Evolutionary conservation across 2,888 invertebrate species (phyloP), one percentile per base, ranked within the genome.

Genomic region (Synanthedon myopaeformis): DNA sequence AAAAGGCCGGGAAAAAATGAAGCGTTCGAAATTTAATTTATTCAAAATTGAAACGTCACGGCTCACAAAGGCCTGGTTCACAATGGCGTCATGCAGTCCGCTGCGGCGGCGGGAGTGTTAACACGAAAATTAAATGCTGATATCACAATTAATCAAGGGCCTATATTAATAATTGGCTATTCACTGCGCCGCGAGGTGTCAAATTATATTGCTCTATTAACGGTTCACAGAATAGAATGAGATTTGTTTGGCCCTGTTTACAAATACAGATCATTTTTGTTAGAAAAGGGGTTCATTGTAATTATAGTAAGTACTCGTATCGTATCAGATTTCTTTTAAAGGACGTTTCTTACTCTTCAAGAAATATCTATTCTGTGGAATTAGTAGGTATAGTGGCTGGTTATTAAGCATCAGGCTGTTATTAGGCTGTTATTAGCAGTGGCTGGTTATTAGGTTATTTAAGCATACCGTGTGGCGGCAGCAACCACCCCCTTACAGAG

Each of bases 1-100:
- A 73, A 78, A 81, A 79, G 73, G 69, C 64, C 72, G 55, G 70
- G 70, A 82, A 85, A 82, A 86, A 86, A 82, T 76, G 79, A 82
- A 83, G 84, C 86, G 85, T 86, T 86, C 81, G 83, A 87, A 86
- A 87, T 87, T 86, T 87, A 87, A 87, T 86, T 87, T 87, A 86
- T 86, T 85, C 86, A 84, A 85, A 86, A 87, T 87, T 87, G 86
- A 86, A 86, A 87, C 86, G 86, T 87, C 86, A 87, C 79, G 81
- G 76, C 74, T 67, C 67, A 85, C 85, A 84, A 85, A 84, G 80
- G 82, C 75, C 72, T 71, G 71, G 73, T 65, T 63, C 67, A 85
- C 86, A 85, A 85, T 84, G 76, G 84, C 71, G 71, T 70, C 61
- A 85, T 84, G 76, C 84, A 71, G 71, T 70, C 61, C 67, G 67